These are phyloP conservation scores for Turritopsis rubra DNA, from an alignment of 30 jellyfish, hydroid and myxozoan genomes.

Conservation along the genomic window DNA sequence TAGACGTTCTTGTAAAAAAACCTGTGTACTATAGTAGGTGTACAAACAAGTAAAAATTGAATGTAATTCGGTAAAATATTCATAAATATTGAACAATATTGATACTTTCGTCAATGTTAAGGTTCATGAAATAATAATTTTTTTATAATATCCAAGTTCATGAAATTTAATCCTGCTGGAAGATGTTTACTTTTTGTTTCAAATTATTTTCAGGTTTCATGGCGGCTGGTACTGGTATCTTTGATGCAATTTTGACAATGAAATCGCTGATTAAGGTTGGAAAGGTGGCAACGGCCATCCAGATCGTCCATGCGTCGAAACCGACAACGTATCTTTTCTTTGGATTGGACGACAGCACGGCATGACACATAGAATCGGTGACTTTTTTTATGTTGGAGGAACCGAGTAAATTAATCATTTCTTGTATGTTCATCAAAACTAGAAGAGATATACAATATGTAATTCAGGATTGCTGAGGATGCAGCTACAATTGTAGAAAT, in stretches of 20 bases:
- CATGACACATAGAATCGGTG: slow-evolving; percentile 14
- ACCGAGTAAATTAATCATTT: neutral
- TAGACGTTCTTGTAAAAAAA: too few relatives aligned
- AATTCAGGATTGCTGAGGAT: too few relatives aligned
- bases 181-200: neutral
- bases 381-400: slow-evolving; percentile 8
- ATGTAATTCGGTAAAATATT: too few relatives aligned
- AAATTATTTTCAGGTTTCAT: neutral
- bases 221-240: slow-evolving; percentile 2
- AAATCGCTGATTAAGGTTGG: slow-evolving; percentile 7
- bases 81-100: too few relatives aligned
- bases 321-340: slow-evolving; percentile 20
- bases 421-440: slow-evolving; percentile 2
- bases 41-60: too few relatives aligned
- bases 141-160: too few relatives aligned
- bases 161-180: neutral
- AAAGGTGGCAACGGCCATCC: neutral
- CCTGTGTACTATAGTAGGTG: too few relatives aligned
- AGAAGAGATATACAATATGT: neutral
- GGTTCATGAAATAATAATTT: too few relatives aligned
- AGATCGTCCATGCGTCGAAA: slow-evolving; percentile 1
- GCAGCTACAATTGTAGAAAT: too few relatives aligned
- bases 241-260: neutral
- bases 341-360: slow-evolving; percentile 13
- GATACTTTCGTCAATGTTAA: too few relatives aligned